Base-by-base conservation (phyloP, 2,113 vertebrate genomes). In the Gallinago jamesoni region DNA sequence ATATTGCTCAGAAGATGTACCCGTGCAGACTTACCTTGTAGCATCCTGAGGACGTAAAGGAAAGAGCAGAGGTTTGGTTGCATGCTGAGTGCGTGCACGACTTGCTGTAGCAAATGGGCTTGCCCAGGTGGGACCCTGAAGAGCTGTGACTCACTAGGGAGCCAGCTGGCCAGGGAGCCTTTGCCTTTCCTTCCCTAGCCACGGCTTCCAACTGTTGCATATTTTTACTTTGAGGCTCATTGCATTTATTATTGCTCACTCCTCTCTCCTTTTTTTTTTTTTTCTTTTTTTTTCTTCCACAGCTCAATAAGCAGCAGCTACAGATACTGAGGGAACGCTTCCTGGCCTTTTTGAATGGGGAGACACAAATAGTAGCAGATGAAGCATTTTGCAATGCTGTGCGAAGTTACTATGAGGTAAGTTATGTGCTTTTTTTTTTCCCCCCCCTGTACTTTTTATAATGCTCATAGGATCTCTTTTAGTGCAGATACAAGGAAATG, bases 321-420 rank as follows among this genome's bases (percentile, higher is more conserved):
- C 99, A 99, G 97, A 97, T 98, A 6, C 96, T 99, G 90, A 99
- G 98, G 97, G 99, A 99, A 14, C 97, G 98, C 37, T 99, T 99
- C 94, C 98, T 98, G 96, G 98, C 99, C 87, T 99, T 99, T 87
- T 97, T 99, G 84, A 99, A 98, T 6, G 99, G 99, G 33, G 99
- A 99, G 62, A 99, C 98, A 0, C 99, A 99, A 94, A 99, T 99
- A 1, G 97, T 99, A 35, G 99, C 99, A 0, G 99, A 99, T 59
- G 99, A 99, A 98, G 99, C 99, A 14, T 99, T 99, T 98, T 99
- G 99, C 94, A 99, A 99, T 56, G 99, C 99, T 2, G 99, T 99
- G 74, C 97, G 99, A 72, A 99, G 99, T 97, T 99, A 99, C 97
- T 98, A 99, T 9, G 99, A 99, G 99, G 99, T 98, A 98, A 98